These are phyloP conservation scores for Theropithecus gelada DNA, from an alignment of 2,113 vertebrate species.

Conservation along the genomic window DNA sequence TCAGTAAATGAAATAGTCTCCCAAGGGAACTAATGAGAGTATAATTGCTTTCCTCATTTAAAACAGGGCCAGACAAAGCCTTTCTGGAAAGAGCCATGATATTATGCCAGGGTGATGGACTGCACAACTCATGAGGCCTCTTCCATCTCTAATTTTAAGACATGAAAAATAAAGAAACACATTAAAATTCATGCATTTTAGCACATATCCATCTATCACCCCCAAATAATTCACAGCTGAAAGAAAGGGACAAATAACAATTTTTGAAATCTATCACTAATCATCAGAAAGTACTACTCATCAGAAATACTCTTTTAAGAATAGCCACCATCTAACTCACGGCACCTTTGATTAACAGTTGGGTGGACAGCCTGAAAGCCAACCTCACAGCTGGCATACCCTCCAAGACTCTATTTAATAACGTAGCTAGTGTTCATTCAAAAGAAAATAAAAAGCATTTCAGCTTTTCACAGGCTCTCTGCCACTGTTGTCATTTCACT, in stretches of 20 bases:
- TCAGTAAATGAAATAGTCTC: slow-evolving; percentile 72
- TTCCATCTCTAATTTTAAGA: slow-evolving; percentile 76
- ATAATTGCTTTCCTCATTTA: slow-evolving; percentile 79
- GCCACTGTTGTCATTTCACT: neutral
- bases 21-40: slow-evolving; percentile 71
- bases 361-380: slow-evolving; percentile 42
- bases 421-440: neutral
- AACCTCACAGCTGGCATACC: slow-evolving; percentile 32
- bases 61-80: slow-evolving; percentile 72
- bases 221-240: slow-evolving; percentile 71
- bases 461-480: slow-evolving; percentile 34
- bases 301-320: slow-evolving; percentile 31
- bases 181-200: slow-evolving; percentile 78
- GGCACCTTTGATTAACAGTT: slow-evolving; percentile 24
- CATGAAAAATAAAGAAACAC: slow-evolving; percentile 80
- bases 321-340: neutral
- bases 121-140: slow-evolving; percentile 65
- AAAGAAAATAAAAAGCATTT: slow-evolving; percentile 16
- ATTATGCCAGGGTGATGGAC: slow-evolving; percentile 78
- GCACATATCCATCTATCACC: slow-evolving; percentile 72
- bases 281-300: slow-evolving; percentile 48
- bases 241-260: slow-evolving; percentile 74
- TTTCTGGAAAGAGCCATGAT: slow-evolving; percentile 78
- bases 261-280: slow-evolving; percentile 67
- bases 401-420: slow-evolving; percentile 54